A percentile compares a stretch with the other conserved stretches of the same genome.
phyloP scores from a whole-genome alignment of 2,113 vertebrate genomes.

The Hirundichthys speculiger region DNA sequence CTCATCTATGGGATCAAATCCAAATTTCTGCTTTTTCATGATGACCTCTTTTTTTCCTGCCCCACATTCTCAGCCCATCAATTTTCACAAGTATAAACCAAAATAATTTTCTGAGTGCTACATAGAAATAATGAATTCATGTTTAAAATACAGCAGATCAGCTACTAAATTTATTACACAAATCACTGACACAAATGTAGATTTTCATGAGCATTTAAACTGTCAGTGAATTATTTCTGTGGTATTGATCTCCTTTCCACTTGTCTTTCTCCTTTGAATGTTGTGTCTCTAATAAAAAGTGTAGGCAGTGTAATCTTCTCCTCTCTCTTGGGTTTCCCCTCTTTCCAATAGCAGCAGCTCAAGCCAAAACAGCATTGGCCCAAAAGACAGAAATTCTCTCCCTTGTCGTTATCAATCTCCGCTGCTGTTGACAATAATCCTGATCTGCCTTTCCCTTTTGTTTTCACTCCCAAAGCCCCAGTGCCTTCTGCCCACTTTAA shows the following conservation, averaged over 20 bases:
- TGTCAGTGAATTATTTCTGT: conserved; percentile 30
- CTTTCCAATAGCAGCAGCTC: conserved; percentile 66
- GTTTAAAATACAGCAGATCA: conserved; percentile 30
- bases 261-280: conserved; percentile 54
- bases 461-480: conserved; percentile 62
- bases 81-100: conserved; percentile 1
- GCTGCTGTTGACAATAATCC: conserved; percentile 74
- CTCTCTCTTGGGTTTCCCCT: conserved; percentile 62
- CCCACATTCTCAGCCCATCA: not conserved
- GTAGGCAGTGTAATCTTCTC: conserved; percentile 70
- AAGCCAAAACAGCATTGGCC: conserved; percentile 61
- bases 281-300: conserved; percentile 64
- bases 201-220: conserved; percentile 41
- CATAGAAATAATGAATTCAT: conserved; percentile 10
- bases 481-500: conserved; percentile 51
- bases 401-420: conserved; percentile 76
- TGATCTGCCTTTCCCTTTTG: conserved; percentile 73
- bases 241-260: conserved; percentile 20
- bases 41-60: not conserved
- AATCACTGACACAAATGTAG: conserved; percentile 33
- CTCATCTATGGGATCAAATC: conserved; percentile 19
- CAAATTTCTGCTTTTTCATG: conserved; percentile 22
- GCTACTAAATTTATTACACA: conserved; percentile 41
- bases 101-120: not conserved
- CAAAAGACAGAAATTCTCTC: conserved; percentile 76